A percentile compares a stretch with the other conserved stretches of the same genome.
phyloP scores from a whole-genome alignment of 2,797 vertebrate species.

The Poecilia velifera region DNA sequence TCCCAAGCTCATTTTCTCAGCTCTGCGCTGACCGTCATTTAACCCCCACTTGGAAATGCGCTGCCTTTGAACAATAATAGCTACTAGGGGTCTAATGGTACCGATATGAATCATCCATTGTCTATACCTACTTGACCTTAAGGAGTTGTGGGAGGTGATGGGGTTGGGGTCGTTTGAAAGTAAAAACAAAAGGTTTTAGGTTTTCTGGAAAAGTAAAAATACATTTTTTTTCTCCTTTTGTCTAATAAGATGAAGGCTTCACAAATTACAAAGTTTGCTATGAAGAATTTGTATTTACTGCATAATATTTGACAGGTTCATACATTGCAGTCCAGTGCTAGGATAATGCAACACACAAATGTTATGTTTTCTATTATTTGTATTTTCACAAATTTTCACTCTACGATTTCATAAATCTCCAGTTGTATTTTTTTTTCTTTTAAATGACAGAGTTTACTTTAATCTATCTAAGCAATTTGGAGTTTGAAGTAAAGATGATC shows the following conservation, averaged over 20 bases:
- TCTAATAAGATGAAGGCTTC: not conserved
- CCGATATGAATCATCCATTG: not conserved
- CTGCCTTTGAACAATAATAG: not conserved
- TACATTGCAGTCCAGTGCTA: not conserved
- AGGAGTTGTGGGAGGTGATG: too few species aligned
- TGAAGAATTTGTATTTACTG: not conserved
- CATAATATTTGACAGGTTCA: not conserved
- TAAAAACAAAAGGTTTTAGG: too few species aligned
- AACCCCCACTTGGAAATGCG: not conserved
- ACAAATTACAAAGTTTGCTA: not conserved
- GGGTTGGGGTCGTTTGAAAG: too few species aligned
- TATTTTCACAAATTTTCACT: not conserved
- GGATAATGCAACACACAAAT: not conserved
- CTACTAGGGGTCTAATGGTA: not conserved
- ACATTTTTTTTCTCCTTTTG: not conserved
- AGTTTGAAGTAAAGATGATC: not conserved
- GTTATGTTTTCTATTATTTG: not conserved
- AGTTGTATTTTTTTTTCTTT: not conserved
- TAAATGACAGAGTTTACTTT: too few species aligned
- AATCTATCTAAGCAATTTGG: too few species aligned
- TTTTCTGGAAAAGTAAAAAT: too few species aligned
- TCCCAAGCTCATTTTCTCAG: not conserved
- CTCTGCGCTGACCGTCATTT: not conserved
- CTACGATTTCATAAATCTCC: not conserved
- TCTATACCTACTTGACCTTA: not conserved